Conservation (phyloP, 1,140 invertebrate genomes). For the Plectrocnemia conspersa region DNA sequence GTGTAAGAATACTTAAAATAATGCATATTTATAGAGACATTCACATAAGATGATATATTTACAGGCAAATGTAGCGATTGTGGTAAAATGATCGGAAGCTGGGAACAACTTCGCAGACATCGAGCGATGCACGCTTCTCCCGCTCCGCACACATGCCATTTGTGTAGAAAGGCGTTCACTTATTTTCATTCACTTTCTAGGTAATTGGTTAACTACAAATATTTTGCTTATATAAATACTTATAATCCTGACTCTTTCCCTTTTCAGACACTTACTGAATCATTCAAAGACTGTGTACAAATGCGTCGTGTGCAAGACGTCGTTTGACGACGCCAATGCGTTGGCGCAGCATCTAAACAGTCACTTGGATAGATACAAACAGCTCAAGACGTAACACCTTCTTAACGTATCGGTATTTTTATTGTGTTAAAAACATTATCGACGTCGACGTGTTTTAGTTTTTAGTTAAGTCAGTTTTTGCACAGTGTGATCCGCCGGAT, state of each 20-base stretch:
- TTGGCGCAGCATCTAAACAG: constrained; percentile 48
- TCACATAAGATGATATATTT: too few species aligned
- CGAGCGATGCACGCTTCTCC: constrained; percentile 31
- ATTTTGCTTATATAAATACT: too few species aligned
- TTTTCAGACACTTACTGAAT: constrained; percentile 44
- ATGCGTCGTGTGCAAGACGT: constrained; percentile 49
- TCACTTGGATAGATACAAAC: constrained; percentile 49
- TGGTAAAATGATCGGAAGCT: constrained; percentile 41
- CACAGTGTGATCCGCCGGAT: too few species aligned
- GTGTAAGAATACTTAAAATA: background rate
- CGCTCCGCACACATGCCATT: constrained; percentile 42
- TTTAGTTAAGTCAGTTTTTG: too few species aligned
- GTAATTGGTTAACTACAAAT: constrained; percentile 11
- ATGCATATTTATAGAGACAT: background rate
- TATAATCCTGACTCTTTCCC: constrained; percentile 2
- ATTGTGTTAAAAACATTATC: constrained; percentile 6
- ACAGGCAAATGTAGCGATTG: constrained; percentile 43
- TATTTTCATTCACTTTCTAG: constrained; percentile 25
- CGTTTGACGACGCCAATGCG: constrained; percentile 43
- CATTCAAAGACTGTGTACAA: constrained; percentile 47
- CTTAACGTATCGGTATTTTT: constrained; percentile 2
- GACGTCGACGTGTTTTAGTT: too few species aligned
- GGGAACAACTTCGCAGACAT: constrained; percentile 44
- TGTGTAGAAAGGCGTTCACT: constrained; percentile 43
- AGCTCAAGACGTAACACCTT: constrained; percentile 44